Evolutionary conservation across 2,797 vertebrate species (phyloP), one percentile per base, ranked within the genome.

Genomic region (Lagodon rhomboides): DNA sequence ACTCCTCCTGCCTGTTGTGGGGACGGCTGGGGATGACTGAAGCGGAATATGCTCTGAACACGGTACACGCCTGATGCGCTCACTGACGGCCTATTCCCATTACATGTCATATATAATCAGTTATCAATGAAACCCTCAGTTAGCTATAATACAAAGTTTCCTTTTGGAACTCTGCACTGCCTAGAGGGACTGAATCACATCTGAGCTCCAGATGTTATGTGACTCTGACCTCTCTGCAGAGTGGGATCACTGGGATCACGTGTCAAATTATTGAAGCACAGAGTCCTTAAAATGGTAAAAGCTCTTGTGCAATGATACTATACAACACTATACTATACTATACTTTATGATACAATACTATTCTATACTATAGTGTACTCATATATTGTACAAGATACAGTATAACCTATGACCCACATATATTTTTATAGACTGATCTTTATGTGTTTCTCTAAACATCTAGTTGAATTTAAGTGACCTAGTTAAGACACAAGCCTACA

Each of bases 161-260:
- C 27, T 38, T 58, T 41, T 30, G 20, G 46, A 76, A 5, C 7
- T 44, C 3, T 18, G 49, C 23, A 25, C 8, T 22, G 5, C 10
- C 55, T 25, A 50, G 12, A 27, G 20, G 34, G 43, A 16, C 64
- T 30, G 46, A 22, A 22, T 54, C 43, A 18, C 38, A 50, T 25
- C 25, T 65, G 41, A 4, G 5, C 25, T 25, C 25, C 43, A 68
- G 41, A 61, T 66, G 56, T 17, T 58, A 18, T 71, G 43, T 59
- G 72, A 70, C 60, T 60, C 53, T 75, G 59, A 64, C 47, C 69
- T 59, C 20, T 68, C 43, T 41, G 13, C 3, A 16, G 27, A 70
- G 7, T 12, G 22, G 17, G 3, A 7, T 63, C 11, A 0, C 13
- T 46, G 11, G 47, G 20, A 55, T 69, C 34, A 54, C 27, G 47